phyloP scores from a whole-genome alignment of 2,113 vertebrate genomes.

The Copsychus sechellarum region DNA sequence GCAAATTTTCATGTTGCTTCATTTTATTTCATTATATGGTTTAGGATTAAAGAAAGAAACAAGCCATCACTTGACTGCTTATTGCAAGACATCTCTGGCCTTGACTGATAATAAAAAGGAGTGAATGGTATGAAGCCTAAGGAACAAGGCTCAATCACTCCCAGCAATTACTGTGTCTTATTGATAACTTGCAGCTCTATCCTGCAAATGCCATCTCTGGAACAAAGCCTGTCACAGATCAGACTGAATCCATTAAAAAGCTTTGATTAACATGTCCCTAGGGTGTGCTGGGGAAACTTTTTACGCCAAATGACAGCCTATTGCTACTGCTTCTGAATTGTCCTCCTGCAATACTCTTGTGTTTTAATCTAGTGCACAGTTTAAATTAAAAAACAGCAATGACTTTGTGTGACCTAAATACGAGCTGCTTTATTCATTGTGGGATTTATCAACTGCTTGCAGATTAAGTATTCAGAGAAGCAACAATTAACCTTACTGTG shows the following conservation, averaged over 20 bases:
- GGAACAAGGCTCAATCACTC: conserved; percentile 73
- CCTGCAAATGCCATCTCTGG: conserved; percentile 76
- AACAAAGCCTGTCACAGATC: conserved; percentile 83
- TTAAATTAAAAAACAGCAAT: conserved; percentile 78
- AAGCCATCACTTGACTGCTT: conserved; percentile 64
- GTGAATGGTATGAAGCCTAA: conserved; percentile 62
- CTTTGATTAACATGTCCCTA: conserved; percentile 81
- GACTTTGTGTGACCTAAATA: conserved; percentile 83
- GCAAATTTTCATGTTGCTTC: conserved; percentile 50
- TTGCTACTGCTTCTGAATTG: conserved; percentile 69
- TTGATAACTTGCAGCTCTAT: conserved; percentile 81
- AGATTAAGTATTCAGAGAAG: conserved; percentile 75
- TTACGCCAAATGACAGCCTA: conserved; percentile 72
- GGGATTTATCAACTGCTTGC: conserved; percentile 75
- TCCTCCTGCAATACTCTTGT: conserved; percentile 71
- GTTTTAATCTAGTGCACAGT: conserved; percentile 75
- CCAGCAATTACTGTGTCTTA: conserved; percentile 79
- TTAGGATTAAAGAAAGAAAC: conserved; percentile 63
- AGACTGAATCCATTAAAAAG: conserved; percentile 82
- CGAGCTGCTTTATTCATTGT: conserved; percentile 62
- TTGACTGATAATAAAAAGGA: conserved; percentile 68
- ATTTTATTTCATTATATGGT: conserved; percentile 58
- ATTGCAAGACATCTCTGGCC: conserved; percentile 64
- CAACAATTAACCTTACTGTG: conserved; percentile 74
- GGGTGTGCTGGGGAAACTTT: conserved; percentile 78